These are phyloP conservation scores for Halesus radiatus DNA, from an alignment of 1,140 invertebrate genomes.

Conservation along the genomic window DNA sequence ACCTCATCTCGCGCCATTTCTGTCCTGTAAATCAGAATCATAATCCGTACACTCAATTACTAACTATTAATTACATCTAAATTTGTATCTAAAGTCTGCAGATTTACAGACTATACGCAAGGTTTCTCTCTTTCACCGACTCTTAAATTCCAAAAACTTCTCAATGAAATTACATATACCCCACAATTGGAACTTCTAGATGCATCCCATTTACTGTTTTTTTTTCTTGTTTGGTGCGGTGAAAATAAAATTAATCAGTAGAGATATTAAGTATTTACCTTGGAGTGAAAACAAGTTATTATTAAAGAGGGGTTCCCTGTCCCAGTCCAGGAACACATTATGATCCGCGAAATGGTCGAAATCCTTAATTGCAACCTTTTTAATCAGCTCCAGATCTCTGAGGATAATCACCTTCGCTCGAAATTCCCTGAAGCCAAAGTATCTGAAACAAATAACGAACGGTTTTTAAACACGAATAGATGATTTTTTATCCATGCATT, in stretches of 20 bases:
- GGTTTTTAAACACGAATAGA: no score
- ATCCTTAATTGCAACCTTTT: slow-evolving; percentile 74
- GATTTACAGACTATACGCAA: no score
- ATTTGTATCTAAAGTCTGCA: no score
- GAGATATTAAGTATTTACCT: background rate
- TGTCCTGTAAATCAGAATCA: slow-evolving; percentile 57
- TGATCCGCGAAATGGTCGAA: slow-evolving; percentile 78
- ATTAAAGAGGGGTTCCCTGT: slow-evolving; percentile 69
- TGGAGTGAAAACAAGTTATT: background rate
- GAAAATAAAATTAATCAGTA: no score
- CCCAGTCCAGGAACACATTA: slow-evolving; percentile 62
- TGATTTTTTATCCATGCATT: no score
- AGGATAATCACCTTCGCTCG: slow-evolving; percentile 69
- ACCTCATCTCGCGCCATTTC: slow-evolving; percentile 69
- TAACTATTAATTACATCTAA: no score
- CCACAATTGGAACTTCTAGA: no score
- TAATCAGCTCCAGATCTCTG: slow-evolving; percentile 74
- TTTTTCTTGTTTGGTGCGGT: no score
- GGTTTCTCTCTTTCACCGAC: no score
- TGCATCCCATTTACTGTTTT: no score
- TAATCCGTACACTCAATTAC: background rate
- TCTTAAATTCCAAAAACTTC: no score
- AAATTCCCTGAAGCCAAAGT: slow-evolving; percentile 71
- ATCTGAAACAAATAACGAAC: slow-evolving; percentile 58
- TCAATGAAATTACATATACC: no score